Evolutionary conservation across 2,113 vertebrate genomes (phyloP), one percentile per base, ranked within the genome.

Genomic region (Sitta europaea): DNA sequence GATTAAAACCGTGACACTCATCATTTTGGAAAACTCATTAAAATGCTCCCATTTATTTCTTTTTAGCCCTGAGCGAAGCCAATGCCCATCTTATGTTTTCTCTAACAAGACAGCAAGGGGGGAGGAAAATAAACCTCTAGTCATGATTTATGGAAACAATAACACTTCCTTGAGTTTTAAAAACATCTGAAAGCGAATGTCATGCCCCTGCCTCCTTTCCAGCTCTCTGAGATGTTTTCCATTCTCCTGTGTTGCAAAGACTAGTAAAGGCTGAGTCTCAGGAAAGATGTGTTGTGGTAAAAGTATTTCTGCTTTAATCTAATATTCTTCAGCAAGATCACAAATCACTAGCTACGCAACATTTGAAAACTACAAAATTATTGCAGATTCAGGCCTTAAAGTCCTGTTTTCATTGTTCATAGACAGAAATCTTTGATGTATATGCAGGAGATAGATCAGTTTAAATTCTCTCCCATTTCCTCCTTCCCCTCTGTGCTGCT

Each of bases 71-170:
- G 78, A 62, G 85, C 0, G 0, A 55, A 62, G 38, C 72, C 3
- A 11, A 54, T 86, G 58, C 38, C 38, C 29, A 70, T 47, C 13
- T 68, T 84, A 48, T 17, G 24, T 75, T 96, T 94, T 70, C 42
- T 47, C 54, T 78, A 95, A 82, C 53, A 58, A 95, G 81, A 79
- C 36, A 66, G 61, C 3, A 17, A 82, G 51, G 43, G 42, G 29
- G 22, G 51, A 83, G 62, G 58, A 92, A 87, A 96, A 91, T 53
- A 95, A 94, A 86, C 47, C 28, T 70, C 6, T 18, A 57, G 47
- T 67, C 67, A 79, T 92, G 89, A 89, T 91, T 95, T 94, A 92
- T 86, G 71, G 92, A 94, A 96, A 95, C 35, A 86, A 87, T 90
- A 94, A 94, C 71, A 92, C 11, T 86, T 91, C 40, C 66, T 42